Evolutionary conservation across 2,113 vertebrate species (phyloP).

Genomic region (Macaca mulatta): DNA sequence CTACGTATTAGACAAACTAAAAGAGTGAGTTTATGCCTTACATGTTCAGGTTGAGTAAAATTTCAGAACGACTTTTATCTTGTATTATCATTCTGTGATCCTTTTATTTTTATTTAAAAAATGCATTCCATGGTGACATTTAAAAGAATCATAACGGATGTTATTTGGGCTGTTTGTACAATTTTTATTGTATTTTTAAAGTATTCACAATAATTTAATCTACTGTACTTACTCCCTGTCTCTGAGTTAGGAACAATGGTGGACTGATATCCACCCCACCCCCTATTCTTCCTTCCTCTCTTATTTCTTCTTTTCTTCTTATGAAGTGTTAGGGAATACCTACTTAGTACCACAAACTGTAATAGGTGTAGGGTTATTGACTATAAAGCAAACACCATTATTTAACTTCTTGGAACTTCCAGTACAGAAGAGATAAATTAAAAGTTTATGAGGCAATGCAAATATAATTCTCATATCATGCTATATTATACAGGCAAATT

Average conservation of each 20-base stretch:
- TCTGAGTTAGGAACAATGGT: not conserved
- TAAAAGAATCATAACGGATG: not conserved
- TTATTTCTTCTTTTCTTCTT: not conserved
- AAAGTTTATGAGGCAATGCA: not conserved
- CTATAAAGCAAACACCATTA: not conserved
- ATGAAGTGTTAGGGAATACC: not conserved
- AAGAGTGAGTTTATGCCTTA: not conserved
- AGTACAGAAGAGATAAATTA: not conserved
- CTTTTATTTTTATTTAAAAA: not conserved
- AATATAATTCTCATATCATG: not conserved
- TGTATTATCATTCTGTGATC: not conserved
- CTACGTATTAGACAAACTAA: not conserved
- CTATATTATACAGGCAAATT: not conserved
- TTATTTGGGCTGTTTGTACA: not conserved
- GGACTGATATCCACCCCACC: not conserved
- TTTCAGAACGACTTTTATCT: not conserved
- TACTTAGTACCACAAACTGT: not conserved
- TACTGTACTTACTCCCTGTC: not conserved
- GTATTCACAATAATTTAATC: not conserved
- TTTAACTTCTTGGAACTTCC: not conserved
- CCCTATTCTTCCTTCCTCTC: not conserved
- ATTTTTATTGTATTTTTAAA: conserved; percentile 28
- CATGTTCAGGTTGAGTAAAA: not conserved
- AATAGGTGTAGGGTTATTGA: not conserved
- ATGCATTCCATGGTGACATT: not conserved